Percentiles rank a stretch among this genome's conserved stretches.
phyloP scores from a whole-genome alignment of 2,113 vertebrate species.

The Cacatua alba region DNA sequence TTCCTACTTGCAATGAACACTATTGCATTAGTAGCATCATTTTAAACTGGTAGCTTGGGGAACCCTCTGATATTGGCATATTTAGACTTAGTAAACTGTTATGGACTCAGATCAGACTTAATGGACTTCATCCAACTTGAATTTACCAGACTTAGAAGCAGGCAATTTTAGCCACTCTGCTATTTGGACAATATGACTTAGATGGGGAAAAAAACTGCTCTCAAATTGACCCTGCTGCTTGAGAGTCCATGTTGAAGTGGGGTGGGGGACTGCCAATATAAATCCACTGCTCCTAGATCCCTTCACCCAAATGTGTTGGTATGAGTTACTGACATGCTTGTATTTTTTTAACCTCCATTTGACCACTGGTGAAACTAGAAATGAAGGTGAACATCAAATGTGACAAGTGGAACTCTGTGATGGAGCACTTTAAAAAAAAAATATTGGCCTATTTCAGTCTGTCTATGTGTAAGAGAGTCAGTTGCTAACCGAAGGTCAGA shows the following conservation, averaged over 20 bases:
- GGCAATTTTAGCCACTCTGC: background rate
- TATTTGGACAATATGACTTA: background rate
- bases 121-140: background rate
- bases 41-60: background rate
- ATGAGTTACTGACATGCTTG: background rate
- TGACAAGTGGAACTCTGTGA: background rate
- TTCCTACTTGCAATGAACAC: background rate
- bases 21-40: background rate
- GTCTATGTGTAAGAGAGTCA: background rate
- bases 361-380: background rate
- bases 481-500: background rate
- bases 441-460: background rate
- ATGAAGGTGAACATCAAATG: background rate
- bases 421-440: background rate
- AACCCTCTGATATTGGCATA: background rate
- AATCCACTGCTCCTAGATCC: background rate
- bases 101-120: background rate
- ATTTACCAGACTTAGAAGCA: background rate
- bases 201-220: background rate
- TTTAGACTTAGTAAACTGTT: background rate
- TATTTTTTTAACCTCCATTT: background rate
- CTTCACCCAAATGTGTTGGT: background rate
- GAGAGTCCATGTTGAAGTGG: background rate
- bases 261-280: background rate
- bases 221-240: background rate